Evolutionary conservation across 2,797 vertebrate genomes (phyloP).

Genomic region (Thalassophryne amazonica): DNA sequence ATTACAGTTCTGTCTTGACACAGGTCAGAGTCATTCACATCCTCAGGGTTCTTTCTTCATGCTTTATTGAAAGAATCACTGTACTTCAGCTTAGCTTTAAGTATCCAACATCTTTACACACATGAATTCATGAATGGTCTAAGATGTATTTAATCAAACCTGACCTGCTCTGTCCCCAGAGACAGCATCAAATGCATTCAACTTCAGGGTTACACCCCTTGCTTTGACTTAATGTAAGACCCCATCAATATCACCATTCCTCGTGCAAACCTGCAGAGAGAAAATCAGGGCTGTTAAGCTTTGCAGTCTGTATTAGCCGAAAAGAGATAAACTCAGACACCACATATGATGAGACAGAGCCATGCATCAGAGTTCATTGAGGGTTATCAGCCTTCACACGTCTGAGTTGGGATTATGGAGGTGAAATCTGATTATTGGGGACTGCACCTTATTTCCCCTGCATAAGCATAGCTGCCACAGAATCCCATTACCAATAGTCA

Average conservation of each 20-base stretch:
- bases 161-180: no score
- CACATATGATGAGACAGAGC: constrained; percentile 34
- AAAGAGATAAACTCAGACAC: constrained; percentile 43
- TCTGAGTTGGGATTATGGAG: constrained; percentile 43
- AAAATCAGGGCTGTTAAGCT: constrained; percentile 22
- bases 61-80: no score
- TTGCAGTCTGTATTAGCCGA: constrained; percentile 36
- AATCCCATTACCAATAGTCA: constrained; percentile 40
- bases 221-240: constrained; percentile 38
- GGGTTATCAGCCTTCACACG: constrained; percentile 43
- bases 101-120: no score
- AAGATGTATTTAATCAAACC: no score
- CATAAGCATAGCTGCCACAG: constrained; percentile 26
- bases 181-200: no score
- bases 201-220: constrained; percentile 40
- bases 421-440: constrained; percentile 42
- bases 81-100: no score
- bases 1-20: no score
- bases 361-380: constrained; percentile 47
- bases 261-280: constrained; percentile 13
- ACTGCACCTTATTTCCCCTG: constrained; percentile 42
- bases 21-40: no score
- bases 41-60: no score
- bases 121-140: no score
- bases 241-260: constrained; percentile 43